These are phyloP conservation scores for Suncus etruscus DNA, from an alignment of 2,113 vertebrate genomes.

Conservation along the genomic window DNA sequence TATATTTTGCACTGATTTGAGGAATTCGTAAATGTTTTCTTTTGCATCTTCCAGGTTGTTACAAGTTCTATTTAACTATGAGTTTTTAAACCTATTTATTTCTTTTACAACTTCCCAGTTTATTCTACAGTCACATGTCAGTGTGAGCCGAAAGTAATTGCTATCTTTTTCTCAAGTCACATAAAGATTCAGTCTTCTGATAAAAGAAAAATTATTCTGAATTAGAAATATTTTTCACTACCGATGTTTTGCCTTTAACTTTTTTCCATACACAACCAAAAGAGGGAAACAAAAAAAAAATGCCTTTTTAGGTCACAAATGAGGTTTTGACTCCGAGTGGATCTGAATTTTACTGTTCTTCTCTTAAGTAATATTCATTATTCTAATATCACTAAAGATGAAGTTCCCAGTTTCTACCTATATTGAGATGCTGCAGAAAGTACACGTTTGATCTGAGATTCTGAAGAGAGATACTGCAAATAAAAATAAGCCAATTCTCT, in stretches of 20 bases:
- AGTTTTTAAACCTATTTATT: constrained; percentile 27
- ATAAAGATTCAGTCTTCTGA: constrained; percentile 21
- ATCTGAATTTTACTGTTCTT: constrained; percentile 65
- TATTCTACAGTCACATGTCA: constrained; percentile 29
- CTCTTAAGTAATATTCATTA: constrained; percentile 53
- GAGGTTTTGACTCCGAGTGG: constrained; percentile 54
- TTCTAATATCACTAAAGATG: constrained; percentile 45
- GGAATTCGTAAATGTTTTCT: constrained; percentile 7
- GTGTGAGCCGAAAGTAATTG: not conserved
- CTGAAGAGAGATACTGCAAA: constrained; percentile 63
- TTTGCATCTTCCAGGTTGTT: constrained; percentile 56
- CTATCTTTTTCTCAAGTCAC: constrained; percentile 15
- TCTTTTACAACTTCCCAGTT: constrained; percentile 6
- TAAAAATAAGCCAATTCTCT: constrained; percentile 69
- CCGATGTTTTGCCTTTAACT: constrained; percentile 54
- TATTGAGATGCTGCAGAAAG: not conserved
- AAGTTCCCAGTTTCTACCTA: constrained; percentile 25
- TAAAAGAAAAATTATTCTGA: constrained; percentile 20
- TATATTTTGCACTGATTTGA: not conserved
- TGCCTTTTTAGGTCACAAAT: constrained; percentile 64
- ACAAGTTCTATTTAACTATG: not conserved
- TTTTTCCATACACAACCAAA: constrained; percentile 38
- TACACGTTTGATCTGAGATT: constrained; percentile 59
- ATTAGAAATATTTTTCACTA: constrained; percentile 23
- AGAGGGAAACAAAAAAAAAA: constrained; percentile 44